Base-by-base conservation (phyloP, 2,888 invertebrate species). In the Laspeyria flexula region DNA sequence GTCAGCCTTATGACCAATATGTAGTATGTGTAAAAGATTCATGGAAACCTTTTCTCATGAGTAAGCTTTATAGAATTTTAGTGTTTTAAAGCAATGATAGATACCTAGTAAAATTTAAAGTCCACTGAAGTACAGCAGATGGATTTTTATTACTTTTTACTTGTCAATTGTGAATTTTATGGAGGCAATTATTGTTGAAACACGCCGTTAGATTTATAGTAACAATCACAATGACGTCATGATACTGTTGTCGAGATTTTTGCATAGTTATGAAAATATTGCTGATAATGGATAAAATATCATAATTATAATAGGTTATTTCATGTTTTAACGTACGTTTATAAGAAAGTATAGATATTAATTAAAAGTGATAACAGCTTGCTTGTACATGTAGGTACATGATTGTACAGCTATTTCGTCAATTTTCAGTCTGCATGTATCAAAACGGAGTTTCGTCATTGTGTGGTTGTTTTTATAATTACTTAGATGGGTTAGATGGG, bases 111-210 rank as follows among this genome's bases (percentile, higher is more conserved):
- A 10, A 12, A 12, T n/a, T 47, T 65, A 58, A 52, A 58, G 50
- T 55, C 63, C 66, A 64, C 68, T 68, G 69, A 68, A 73, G 72
- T 70, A 68, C 66, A n/a, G 57, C 67, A 71, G 68, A 64, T 60
- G 69, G 65, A 75, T 75, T 87, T 86, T 86, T 86, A 86, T 84
- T 80, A 78, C 84, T 79, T 81, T 83, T 81, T 81, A 77, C 80
- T 78, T 83, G 83, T 83, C 84, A 81, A 78, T 79, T 78, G 76
- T 81, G 78, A 81, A 81, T 79, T 87, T 88, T 88, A 88, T 88
- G 75, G 82, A 73, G 46, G 80, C 81, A 85, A 84, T 86, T 83
- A 85, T 84, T 81, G 77, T 75, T 82, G 83, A 74, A 79, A 82
- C 79, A 73, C 49, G 58, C 42, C 38, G 46, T 53, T 66, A 72